Conservation (phyloP, 2,113 vertebrate genomes). For the Oreochromis aureus region DNA sequence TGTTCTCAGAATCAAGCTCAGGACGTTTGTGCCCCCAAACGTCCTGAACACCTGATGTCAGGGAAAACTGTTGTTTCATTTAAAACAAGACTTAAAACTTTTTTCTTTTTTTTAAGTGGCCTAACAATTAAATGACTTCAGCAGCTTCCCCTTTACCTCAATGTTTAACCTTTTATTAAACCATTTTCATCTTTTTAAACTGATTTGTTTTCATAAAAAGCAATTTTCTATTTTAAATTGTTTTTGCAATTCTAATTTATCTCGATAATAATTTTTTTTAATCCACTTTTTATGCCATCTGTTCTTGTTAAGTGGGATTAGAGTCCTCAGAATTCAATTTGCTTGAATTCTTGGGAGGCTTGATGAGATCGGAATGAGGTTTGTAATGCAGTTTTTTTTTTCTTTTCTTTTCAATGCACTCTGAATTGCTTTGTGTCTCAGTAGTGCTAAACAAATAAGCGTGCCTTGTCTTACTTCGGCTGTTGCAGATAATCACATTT, state of each 20-base stretch:
- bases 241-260: neutral
- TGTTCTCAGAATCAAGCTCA: too few species aligned
- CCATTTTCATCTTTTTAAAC: neutral
- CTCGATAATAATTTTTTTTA: neutral
- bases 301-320: neutral
- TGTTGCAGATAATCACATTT: neutral
- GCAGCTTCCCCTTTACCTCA: neutral
- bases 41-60: too few species aligned
- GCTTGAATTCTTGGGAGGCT: neutral
- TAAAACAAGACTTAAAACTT: neutral
- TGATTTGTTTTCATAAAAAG: neutral
- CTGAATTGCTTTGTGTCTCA: neutral
- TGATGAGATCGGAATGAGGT: neutral
- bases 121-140: neutral
- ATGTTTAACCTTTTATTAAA: neutral
- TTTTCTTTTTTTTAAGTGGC: rapidly evolving
- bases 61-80: neutral
- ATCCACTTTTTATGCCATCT: neutral
- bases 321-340: neutral
- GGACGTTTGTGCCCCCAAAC: too few species aligned
- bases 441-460: neutral
- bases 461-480: neutral
- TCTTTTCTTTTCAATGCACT: neutral
- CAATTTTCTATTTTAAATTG: neutral
- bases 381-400: neutral